phyloP scores from a whole-genome alignment of 2,113 vertebrate species.

The Barbus barbus region DNA sequence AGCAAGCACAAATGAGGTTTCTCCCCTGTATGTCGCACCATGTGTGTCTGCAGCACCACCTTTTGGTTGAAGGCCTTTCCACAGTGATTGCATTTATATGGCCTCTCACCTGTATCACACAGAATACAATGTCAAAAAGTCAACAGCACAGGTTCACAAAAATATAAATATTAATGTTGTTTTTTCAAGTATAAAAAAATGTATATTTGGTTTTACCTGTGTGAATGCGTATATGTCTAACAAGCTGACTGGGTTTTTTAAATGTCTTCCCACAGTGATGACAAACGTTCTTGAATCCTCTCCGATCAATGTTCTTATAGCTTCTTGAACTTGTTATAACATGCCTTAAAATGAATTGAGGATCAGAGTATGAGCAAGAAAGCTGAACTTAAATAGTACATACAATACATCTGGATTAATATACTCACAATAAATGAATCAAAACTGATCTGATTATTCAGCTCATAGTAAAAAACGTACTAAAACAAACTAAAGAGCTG shows the following conservation, averaged over 20 bases:
- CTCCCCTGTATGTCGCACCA: slow-evolving; percentile 96
- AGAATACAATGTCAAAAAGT: neutral
- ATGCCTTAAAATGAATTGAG: slow-evolving; percentile 67
- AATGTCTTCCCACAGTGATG: slow-evolving; percentile 96
- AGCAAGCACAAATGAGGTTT: slow-evolving; percentile 95
- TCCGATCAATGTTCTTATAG: slow-evolving; percentile 95
- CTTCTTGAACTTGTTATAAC: slow-evolving; percentile 85
- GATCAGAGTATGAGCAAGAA: neutral
- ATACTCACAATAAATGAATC: neutral
- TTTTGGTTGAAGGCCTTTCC: slow-evolving; percentile 99
- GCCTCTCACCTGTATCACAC: slow-evolving; percentile 84
- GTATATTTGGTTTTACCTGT: slow-evolving; percentile 79
- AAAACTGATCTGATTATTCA: neutral
- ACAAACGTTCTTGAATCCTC: slow-evolving; percentile 93
- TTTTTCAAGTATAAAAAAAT: too few species aligned
- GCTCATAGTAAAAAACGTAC: neutral
- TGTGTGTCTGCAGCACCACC: slow-evolving; percentile 97
- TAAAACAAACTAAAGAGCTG: too few species aligned
- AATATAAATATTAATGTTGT: neutral
- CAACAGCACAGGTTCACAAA: neutral
- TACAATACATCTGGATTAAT: neutral
- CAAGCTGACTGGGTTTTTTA: slow-evolving; percentile 96
- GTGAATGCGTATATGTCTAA: slow-evolving; percentile 93
- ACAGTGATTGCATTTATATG: slow-evolving; percentile 90
- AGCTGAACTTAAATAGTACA: neutral